phyloP scores from a whole-genome alignment of 2,797 vertebrate species.

The Picus viridis region DNA sequence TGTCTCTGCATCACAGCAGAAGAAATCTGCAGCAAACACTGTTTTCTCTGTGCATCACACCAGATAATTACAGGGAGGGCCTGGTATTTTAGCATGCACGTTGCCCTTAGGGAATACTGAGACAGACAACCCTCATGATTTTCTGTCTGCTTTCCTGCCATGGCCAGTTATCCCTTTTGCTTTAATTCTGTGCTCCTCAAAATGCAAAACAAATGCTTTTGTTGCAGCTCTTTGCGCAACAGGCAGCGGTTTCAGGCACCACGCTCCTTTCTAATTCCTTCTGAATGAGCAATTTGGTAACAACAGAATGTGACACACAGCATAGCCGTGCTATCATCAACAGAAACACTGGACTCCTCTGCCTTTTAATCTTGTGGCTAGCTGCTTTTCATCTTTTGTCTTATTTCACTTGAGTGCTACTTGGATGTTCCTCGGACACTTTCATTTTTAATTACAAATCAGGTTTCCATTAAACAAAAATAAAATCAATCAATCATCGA shows the following conservation, averaged over 20 bases:
- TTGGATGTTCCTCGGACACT: background rate
- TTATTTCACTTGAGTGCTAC: background rate
- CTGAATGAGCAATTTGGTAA: background rate
- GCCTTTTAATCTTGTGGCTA: background rate
- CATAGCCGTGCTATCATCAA: fast-evolving
- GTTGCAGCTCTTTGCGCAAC: background rate
- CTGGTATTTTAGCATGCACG: background rate
- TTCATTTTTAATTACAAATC: background rate
- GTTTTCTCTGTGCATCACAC: background rate
- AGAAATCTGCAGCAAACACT: background rate
- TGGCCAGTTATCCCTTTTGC: background rate
- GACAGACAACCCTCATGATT: background rate
- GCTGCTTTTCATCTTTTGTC: background rate
- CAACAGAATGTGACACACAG: background rate
- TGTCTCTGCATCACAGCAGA: background rate
- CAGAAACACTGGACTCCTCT: background rate
- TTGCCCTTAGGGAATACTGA: background rate
- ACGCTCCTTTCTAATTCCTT: background rate
- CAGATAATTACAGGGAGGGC: background rate
- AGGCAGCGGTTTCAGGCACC: background rate
- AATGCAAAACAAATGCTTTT: background rate
- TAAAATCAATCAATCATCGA: background rate
- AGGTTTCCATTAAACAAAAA: background rate
- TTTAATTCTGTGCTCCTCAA: background rate
- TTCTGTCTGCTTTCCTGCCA: background rate